These are phyloP conservation scores for Prunella himalayana DNA, from an alignment of 2,113 vertebrate genomes.

Conservation along the genomic window DNA sequence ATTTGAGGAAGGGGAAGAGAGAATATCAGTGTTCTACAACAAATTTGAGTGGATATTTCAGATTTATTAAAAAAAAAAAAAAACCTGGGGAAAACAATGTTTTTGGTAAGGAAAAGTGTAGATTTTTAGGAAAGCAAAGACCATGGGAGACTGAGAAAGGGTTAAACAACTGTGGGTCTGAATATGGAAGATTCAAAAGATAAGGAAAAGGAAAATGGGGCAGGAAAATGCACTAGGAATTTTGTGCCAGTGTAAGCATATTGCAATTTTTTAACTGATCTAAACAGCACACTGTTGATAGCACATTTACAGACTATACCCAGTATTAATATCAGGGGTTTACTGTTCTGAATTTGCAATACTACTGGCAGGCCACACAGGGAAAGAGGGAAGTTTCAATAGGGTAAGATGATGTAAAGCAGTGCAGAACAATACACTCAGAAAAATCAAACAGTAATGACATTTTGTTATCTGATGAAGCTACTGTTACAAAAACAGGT, in stretches of 20 bases:
- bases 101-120: background rate
- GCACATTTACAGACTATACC: background rate
- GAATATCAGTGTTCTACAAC: conserved; percentile 61
- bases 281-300: background rate
- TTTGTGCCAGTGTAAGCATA: background rate
- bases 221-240: conserved; percentile 37
- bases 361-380: conserved; percentile 16
- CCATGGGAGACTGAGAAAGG: background rate
- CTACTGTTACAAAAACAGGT: conserved; percentile 1
- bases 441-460: conserved; percentile 7
- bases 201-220: background rate
- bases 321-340: background rate
- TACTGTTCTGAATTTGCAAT: background rate
- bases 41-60: conserved; percentile 50
- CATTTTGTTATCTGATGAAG: background rate
- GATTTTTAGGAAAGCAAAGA: conserved; percentile 7
- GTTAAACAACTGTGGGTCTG: background rate
- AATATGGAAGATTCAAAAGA: conserved; percentile 11
- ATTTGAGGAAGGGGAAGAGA: conserved; percentile 73
- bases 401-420: background rate
- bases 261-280: background rate
- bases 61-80: background rate
- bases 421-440: conserved; percentile 10
- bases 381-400: conserved; percentile 4
- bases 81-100: background rate